Evolutionary conservation across 1,140 invertebrate genomes (phyloP).

Genomic region (Trypoxylus dichotomus): DNA sequence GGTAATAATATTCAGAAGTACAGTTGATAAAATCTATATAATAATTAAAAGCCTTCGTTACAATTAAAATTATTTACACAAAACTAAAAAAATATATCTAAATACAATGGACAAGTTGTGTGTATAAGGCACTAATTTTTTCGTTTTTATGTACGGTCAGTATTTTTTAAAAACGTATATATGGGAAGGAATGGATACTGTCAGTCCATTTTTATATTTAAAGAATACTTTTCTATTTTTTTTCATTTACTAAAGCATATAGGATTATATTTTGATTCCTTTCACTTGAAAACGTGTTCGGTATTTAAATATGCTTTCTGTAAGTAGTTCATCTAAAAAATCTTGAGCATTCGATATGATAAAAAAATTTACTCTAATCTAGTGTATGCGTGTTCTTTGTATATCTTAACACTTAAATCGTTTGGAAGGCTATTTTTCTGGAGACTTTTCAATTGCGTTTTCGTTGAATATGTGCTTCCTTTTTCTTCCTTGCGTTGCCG

Average conservation of each 20-base stretch:
- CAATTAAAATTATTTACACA: conserved; percentile 10
- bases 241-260: neutral
- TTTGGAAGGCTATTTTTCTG: conserved; percentile 41
- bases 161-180: neutral
- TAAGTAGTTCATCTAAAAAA: neutral
- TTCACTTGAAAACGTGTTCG: neutral
- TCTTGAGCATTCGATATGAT: neutral
- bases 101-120: conserved; percentile 7
- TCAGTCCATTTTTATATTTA: conserved; percentile 12
- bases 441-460: conserved; percentile 49
- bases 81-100: conserved; percentile 22
- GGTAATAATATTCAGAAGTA: neutral
- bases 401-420: no score
- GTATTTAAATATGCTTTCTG: neutral
- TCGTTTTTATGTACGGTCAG: neutral
- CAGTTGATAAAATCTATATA: neutral
- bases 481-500: conserved; percentile 59
- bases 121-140: conserved; percentile 20
- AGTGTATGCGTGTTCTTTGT: neutral
- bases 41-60: conserved; percentile 7
- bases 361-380: neutral
- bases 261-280: neutral
- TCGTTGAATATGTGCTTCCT: conserved; percentile 49
- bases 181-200: conserved; percentile 5
- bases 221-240: neutral